Conservation (phyloP, 2,797 vertebrate species). For the Sebastes umbrosus region DNA sequence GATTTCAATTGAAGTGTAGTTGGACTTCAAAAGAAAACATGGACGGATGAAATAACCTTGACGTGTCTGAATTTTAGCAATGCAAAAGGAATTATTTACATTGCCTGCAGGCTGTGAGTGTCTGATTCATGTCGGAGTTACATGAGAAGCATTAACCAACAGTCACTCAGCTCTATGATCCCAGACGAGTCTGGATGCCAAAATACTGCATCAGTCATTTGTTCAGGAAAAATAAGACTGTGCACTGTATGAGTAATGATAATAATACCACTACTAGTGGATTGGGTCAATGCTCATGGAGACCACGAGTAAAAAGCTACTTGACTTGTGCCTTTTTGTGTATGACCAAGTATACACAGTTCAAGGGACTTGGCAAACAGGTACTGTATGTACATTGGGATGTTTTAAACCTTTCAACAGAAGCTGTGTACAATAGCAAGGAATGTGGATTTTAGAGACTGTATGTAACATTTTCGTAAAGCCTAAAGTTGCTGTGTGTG, state of each 20-base stretch:
- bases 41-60: slow-evolving; percentile 39
- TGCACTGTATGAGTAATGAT: neutral
- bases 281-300: no score
- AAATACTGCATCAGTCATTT: slow-evolving; percentile 12
- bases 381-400: neutral
- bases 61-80: slow-evolving; percentile 40
- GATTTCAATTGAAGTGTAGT: slow-evolving; percentile 11
- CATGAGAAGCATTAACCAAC: slow-evolving; percentile 39
- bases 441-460: no score
- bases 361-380: neutral
- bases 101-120: slow-evolving; percentile 37
- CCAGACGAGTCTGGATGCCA: neutral
- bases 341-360: neutral
- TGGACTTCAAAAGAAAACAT: slow-evolving; percentile 50
- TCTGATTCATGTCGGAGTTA: slow-evolving; percentile 47
- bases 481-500: neutral
- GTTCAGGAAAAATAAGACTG: neutral
- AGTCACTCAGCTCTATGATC: slow-evolving; percentile 42
- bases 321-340: neutral
- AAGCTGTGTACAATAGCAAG: no score
- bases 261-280: neutral
- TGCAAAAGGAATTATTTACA: slow-evolving; percentile 70
- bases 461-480: no score
- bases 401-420: neutral
- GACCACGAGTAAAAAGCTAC: neutral